A percentile compares a stretch with the other conserved stretches of the same genome.
Evolutionary conservation across 2,113 vertebrate genomes (phyloP).

Genomic region (Anthoscopus minutus): DNA sequence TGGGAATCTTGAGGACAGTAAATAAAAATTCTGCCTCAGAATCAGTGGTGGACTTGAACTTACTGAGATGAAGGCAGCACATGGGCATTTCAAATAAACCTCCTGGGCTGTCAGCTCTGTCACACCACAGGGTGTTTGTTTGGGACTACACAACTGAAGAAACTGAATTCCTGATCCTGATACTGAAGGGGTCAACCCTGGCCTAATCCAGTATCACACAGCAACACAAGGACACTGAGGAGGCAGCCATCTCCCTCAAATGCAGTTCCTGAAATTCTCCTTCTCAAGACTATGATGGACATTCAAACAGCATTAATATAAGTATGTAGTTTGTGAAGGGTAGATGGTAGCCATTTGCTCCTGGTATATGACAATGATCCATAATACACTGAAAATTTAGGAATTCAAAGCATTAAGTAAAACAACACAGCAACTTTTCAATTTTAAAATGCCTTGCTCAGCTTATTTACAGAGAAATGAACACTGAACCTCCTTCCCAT

Average conservation of each 20-base stretch:
- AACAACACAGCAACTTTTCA: neutral
- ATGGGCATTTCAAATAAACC: neutral
- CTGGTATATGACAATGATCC: neutral
- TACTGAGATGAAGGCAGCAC: neutral
- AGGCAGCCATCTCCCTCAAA: neutral
- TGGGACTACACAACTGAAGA: fast-evolving
- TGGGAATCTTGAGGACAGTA: neutral
- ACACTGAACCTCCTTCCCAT: neutral
- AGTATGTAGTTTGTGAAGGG: neutral
- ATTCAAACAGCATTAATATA: neutral
- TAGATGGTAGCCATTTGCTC: neutral
- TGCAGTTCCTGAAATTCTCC: neutral
- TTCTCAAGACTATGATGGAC: neutral
- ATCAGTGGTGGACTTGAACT: neutral
- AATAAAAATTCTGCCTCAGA: neutral
- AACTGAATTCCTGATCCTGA: neutral
- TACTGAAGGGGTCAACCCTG: neutral
- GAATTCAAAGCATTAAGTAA: neutral
- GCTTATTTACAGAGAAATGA: neutral
- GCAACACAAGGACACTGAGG: neutral
- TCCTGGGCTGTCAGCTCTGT: neutral
- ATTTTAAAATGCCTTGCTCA: neutral
- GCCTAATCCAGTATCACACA: neutral
- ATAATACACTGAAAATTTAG: neutral
- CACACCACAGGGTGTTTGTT: neutral